These are phyloP conservation scores for Perca fluviatilis DNA, from an alignment of 2,113 vertebrate species.

Conservation along the genomic window DNA sequence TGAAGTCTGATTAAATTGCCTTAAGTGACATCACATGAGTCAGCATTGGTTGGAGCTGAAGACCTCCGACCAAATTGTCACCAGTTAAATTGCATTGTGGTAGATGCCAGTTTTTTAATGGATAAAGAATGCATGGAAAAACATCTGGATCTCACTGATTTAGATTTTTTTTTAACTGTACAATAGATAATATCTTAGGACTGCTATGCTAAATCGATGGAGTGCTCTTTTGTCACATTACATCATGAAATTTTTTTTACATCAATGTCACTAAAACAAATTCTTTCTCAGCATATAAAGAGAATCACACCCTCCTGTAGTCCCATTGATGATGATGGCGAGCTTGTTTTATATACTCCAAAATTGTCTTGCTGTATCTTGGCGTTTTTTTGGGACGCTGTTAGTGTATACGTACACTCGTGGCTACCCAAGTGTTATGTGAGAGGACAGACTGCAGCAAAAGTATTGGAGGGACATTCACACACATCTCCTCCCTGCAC, in stretches of 20 bases:
- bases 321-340: background rate
- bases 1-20: slow-evolving; percentile 2
- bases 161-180: background rate
- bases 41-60: background rate
- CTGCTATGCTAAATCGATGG: background rate
- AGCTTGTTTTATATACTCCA: background rate
- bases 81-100: slow-evolving; percentile 25
- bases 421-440: slow-evolving; percentile 34
- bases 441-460: slow-evolving; percentile 76
- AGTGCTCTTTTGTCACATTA: background rate
- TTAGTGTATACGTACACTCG: background rate
- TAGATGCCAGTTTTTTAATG: background rate
- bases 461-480: slow-evolving; percentile 68
- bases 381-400: slow-evolving; percentile 19
- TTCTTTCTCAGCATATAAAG: background rate
- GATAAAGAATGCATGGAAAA: background rate
- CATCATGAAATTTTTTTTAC: background rate
- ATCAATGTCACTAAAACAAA: background rate
- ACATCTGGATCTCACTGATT: background rate
- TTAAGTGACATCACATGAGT: background rate
- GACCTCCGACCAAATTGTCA: background rate
- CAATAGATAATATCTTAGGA: background rate
- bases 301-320: background rate
- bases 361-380: background rate
- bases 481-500: slow-evolving; percentile 71